Conservation (phyloP, 2,113 vertebrate species). For the Synodontis membranacea region DNA sequence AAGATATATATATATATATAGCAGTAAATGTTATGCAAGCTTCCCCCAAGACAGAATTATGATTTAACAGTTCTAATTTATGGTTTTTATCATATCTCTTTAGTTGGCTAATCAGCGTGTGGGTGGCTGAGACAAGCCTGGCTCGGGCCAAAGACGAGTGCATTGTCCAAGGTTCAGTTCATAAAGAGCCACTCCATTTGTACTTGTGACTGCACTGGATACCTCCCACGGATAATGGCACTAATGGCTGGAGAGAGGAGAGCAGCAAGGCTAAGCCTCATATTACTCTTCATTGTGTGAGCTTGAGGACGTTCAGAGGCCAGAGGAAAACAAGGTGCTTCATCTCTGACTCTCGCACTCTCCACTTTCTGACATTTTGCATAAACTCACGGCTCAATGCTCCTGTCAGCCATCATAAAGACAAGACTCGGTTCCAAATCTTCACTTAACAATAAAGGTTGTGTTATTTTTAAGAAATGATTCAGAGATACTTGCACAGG, state of each 20-base stretch:
- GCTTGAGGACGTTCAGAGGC: neutral
- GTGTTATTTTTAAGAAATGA: neutral
- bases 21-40: neutral
- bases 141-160: neutral
- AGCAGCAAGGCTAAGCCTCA: neutral
- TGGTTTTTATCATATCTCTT: neutral
- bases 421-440: neutral
- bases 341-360: neutral
- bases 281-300: neutral
- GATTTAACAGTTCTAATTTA: neutral
- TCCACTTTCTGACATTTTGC: neutral
- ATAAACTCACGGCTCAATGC: neutral
- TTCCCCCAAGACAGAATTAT: neutral
- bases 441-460: neutral
- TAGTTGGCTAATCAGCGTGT: conserved; percentile 6
- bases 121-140: neutral
- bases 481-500: neutral
- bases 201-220: conserved; percentile 7
- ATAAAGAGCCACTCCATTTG: conserved; percentile 23
- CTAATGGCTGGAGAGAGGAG: conserved; percentile 19
- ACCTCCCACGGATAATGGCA: conserved; percentile 2
- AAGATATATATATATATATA: neutral
- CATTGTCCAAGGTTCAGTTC: conserved; percentile 8
- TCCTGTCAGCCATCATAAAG: neutral
- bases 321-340: neutral